Evolutionary conservation across 2,888 invertebrate genomes (phyloP).

Genomic region (Aricia artaxerxes): DNA sequence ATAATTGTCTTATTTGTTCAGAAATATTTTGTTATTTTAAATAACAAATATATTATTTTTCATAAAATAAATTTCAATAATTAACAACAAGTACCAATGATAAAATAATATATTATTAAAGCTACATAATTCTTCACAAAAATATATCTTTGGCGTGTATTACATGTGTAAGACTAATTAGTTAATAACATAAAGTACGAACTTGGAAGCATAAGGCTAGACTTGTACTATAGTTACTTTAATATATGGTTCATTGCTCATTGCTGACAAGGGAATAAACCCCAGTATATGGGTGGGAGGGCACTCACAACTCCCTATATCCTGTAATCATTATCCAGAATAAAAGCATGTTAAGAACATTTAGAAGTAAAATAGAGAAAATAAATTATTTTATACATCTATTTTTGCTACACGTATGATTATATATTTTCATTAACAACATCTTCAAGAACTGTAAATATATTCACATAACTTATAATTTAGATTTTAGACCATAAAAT

Average conservation of each 20-base stretch:
- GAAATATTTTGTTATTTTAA: neutral
- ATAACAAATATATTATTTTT: too few relatives aligned
- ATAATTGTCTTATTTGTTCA: neutral
- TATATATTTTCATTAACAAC: neutral
- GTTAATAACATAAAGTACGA: neutral
- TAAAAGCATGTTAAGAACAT: neutral
- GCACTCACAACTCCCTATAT: neutral
- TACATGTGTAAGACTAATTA: neutral
- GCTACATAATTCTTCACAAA: neutral
- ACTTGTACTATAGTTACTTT: conserved; percentile 68
- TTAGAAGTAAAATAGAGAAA: neutral
- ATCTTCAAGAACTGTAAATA: conserved; percentile 6
- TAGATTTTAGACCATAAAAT: conserved; percentile 52
- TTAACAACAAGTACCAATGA: too few relatives aligned
- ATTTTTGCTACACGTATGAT: neutral
- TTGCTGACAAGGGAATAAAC: too few relatives aligned
- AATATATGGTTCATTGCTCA: neutral
- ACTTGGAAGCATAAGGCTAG: conserved; percentile 59
- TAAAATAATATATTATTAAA: conserved; percentile 1
- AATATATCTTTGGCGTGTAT: conserved; percentile 21
- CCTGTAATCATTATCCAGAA: neutral
- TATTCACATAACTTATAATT: conserved; percentile 39
- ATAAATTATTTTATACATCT: neutral
- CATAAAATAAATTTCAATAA: too few relatives aligned
- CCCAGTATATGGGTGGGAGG: too few relatives aligned